A percentile compares a stretch with the other conserved stretches of the same genome.
Evolutionary conservation across 1,140 invertebrate genomes (phyloP).

Genomic region (Cyphomyrmex costatus): DNA sequence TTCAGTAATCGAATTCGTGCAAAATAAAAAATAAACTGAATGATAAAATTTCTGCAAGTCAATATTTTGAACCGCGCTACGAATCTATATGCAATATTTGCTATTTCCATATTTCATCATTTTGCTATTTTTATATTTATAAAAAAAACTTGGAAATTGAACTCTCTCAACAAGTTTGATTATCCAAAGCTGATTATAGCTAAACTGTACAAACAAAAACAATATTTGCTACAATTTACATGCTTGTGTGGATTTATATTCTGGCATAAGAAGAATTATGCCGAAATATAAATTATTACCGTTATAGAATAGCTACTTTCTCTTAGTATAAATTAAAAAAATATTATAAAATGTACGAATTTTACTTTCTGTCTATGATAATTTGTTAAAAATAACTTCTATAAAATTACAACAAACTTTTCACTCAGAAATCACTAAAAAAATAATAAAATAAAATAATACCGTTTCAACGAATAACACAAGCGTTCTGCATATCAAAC

Average conservation of each 20-base stretch:
- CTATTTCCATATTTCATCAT: conserved; percentile 47
- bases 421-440: background rate
- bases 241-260: background rate
- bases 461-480: conserved; percentile 16
- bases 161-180: conserved; percentile 31
- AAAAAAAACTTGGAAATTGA: conserved; percentile 30
- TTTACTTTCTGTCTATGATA: background rate
- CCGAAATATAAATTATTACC: too few relatives aligned
- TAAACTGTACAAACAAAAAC: background rate
- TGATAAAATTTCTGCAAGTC: conserved; percentile 51
- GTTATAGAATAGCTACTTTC: conserved; percentile 17
- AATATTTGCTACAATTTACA: conserved; percentile 34
- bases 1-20: conserved; percentile 30
- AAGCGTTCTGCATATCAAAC: too few relatives aligned
- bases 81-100: conserved; percentile 36
- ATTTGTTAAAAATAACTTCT: conserved; percentile 18
- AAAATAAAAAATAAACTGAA: conserved; percentile 38
- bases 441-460: too few relatives aligned
- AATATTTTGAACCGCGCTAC: conserved; percentile 30
- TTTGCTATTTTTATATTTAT: conserved; percentile 22
- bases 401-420: conserved; percentile 31
- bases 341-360: too few relatives aligned
- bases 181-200: conserved; percentile 35
- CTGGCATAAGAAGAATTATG: conserved; percentile 26
- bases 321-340: conserved; percentile 16